A percentile compares a stretch with the other conserved stretches of the same genome.
phyloP scores from a whole-genome alignment of 2,888 invertebrate genomes.

The Spodoptera exigua region DNA sequence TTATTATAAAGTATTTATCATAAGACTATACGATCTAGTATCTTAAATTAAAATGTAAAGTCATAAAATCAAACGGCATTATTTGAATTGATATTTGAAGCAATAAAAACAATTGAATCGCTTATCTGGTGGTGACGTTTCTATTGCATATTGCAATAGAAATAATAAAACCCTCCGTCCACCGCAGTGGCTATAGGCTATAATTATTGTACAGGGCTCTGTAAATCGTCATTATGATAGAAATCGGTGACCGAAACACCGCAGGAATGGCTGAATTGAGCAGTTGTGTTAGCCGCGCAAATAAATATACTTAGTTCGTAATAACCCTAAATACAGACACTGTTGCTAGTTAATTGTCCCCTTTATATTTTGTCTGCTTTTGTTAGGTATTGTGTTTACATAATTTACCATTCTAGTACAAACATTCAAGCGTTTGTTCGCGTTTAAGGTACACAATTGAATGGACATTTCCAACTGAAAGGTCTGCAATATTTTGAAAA shows the following conservation, averaged over 20 bases:
- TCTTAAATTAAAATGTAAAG: too few relatives aligned
- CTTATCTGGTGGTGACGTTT: slow-evolving; percentile 39
- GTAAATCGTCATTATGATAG: slow-evolving; percentile 62
- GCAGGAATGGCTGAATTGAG: slow-evolving; percentile 50
- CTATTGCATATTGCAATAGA: slow-evolving; percentile 33
- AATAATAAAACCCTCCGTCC: slow-evolving; percentile 43
- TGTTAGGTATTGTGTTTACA: slow-evolving; percentile 46
- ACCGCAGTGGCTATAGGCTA: slow-evolving; percentile 25
- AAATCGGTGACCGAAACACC: slow-evolving; percentile 52
- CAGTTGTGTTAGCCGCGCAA: slow-evolving; percentile 45
- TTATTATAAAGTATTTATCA: too few relatives aligned
- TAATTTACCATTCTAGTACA: slow-evolving; percentile 38
- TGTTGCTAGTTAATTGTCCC: slow-evolving; percentile 49
- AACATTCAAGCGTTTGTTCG: slow-evolving; percentile 47
- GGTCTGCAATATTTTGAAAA: slow-evolving; percentile 1
- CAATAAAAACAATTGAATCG: slow-evolving; percentile 31
- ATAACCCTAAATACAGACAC: slow-evolving; percentile 53
- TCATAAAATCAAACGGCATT: slow-evolving; percentile 13
- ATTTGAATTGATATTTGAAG: slow-evolving; percentile 6
- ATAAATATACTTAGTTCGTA: slow-evolving; percentile 55
- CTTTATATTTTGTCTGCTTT: slow-evolving; percentile 45
- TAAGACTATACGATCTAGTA: too few relatives aligned
- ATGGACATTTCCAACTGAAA: slow-evolving; percentile 21
- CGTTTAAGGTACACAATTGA: slow-evolving; percentile 42
- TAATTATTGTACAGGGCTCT: slow-evolving; percentile 51